Evolutionary conservation across 2,113 vertebrate species (phyloP).

Genomic region (Setophaga petechia): DNA sequence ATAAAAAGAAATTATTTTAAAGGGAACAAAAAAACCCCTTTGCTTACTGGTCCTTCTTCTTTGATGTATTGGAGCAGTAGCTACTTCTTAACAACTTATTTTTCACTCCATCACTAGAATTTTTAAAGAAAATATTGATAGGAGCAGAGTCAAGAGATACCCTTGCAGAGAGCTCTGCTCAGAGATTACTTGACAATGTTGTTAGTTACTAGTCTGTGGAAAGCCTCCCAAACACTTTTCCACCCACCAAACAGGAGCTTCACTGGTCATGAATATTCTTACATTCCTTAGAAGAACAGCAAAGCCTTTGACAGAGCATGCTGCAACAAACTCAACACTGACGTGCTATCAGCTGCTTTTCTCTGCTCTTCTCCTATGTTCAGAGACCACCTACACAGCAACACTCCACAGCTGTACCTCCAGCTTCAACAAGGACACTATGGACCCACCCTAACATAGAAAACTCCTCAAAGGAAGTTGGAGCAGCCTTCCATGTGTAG

Average conservation of each 20-base stretch:
- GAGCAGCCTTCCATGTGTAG: neutral
- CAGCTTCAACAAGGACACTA: neutral
- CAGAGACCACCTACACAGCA: neutral
- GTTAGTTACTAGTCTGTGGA: neutral
- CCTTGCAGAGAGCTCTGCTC: neutral
- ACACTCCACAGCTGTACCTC: neutral
- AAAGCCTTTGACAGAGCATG: neutral
- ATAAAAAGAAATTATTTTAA: neutral
- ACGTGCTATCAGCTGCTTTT: neutral
- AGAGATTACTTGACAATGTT: neutral
- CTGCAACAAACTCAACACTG: neutral
- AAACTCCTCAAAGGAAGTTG: neutral
- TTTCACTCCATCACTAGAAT: neutral
- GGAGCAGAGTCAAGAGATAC: neutral
- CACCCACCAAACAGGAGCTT: neutral
- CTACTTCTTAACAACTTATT: neutral
- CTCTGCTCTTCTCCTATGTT: neutral
- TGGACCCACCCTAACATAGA: neutral
- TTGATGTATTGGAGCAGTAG: neutral
- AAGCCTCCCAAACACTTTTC: neutral
- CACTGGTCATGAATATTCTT: neutral
- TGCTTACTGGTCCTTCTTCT: neutral
- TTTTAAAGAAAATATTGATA: neutral
- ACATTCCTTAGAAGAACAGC: neutral
- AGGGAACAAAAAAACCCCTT: neutral